phyloP scores from a whole-genome alignment of 2,113 vertebrate genomes.

The Dicerorhinus sumatrensis region DNA sequence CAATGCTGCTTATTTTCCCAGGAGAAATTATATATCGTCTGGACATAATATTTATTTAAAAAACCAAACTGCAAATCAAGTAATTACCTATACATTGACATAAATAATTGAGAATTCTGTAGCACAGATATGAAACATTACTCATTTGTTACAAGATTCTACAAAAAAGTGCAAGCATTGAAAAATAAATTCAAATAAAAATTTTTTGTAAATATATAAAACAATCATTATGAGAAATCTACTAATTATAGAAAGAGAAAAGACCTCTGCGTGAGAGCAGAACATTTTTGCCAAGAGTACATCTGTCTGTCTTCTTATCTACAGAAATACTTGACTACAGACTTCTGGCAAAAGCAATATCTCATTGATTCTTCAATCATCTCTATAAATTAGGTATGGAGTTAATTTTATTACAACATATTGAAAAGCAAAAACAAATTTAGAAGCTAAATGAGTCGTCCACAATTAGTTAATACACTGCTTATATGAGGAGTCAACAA shows the following conservation, averaged over 20 bases:
- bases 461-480: not conserved
- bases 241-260: not conserved
- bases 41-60: not conserved
- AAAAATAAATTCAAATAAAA: not conserved
- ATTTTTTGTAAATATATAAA: not conserved
- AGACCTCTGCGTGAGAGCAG: not conserved
- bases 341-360: not conserved
- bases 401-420: not conserved
- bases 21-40: not conserved
- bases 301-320: not conserved
- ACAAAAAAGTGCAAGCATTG: not conserved
- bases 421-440: not conserved
- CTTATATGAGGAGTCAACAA: not conserved
- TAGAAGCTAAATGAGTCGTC: not conserved
- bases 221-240: not conserved
- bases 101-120: not conserved
- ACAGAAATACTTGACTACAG: not conserved
- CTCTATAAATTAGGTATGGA: conserved; percentile 10
- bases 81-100: not conserved
- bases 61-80: conserved; percentile 17
- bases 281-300: not conserved
- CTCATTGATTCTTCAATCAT: not conserved
- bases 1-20: not conserved
- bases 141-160: not conserved
- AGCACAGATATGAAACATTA: not conserved